Evolutionary conservation across 1,140 invertebrate species (phyloP), one percentile per base, ranked within the genome.

Genomic region (Eupeodes corollae): DNA sequence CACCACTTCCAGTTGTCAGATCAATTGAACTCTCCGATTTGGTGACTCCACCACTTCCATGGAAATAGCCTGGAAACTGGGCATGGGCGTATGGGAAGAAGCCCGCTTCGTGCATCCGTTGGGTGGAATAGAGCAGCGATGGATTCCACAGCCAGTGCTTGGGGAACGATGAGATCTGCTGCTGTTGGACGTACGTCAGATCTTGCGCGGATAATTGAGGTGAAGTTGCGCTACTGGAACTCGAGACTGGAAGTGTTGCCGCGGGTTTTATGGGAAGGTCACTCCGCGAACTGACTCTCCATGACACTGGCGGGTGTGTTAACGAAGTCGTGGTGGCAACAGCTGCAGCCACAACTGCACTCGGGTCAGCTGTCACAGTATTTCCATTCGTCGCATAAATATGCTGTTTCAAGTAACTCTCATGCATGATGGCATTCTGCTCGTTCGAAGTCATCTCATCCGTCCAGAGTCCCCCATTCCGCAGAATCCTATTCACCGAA

Each of bases 401-500:
- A 8, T 26, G 35, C 16, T 38, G 26, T 11, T 31, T 38, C 15
- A 48, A 42, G 21, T 15, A 38, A 13, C 13, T 32, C 10, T 43
- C 42, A 31, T 32, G 42, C 42, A 21, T 43, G 5, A 43, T 12
- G 21, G 63, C 63, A 21, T 59, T 64, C 34, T 67, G 63, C 52
- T 67, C 64, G 43, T 57, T 67, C 15, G 63, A 64, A 6, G 63
- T 65, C 64, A 75, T 73, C 43, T 78, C 77, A 44, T 80, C 73
- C n/a, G 76, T 78, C 78, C 80, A 80, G 3, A 78, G 73, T 5
- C 85, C 83, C 44, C 85, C 85, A 65, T 93, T 92, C 42, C 91
- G 76, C 30, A 96, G 78, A 57, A 97, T 96, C 51, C 92, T 75
- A 72, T 96, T 96, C 40, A 96, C 93, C 10, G 91, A 94, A 47